A percentile compares a stretch with the other conserved stretches of the same genome.
Conservation (phyloP, 2,797 vertebrate species). For the Falco rusticolus region DNA sequence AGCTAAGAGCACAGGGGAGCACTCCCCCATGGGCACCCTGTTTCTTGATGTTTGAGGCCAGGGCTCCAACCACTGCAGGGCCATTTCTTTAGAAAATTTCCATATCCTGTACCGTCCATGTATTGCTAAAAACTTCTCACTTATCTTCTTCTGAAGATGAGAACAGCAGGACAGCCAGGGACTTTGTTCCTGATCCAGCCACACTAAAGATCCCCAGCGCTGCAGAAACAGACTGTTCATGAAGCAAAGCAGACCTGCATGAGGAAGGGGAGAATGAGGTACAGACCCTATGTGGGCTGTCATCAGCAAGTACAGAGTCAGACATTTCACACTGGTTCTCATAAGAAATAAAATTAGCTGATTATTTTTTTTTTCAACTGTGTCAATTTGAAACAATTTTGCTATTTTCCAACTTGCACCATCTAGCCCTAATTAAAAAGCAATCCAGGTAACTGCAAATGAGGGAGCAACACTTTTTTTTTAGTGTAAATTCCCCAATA, state of each 20-base stretch:
- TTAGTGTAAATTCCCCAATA: not conserved
- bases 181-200: not conserved
- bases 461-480: not conserved
- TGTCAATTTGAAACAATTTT: not conserved
- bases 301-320: not conserved
- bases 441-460: not conserved
- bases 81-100: not conserved
- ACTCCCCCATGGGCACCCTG: too few relatives aligned
- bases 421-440: constrained; percentile 5
- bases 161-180: not conserved
- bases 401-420: not conserved
- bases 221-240: not conserved
- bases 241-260: not conserved
- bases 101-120: not conserved
- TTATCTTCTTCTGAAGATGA: not conserved
- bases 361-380: not conserved
- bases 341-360: not conserved
- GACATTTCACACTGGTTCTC: not conserved
- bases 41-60: not conserved
- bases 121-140: not conserved
- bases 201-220: not conserved
- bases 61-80: not conserved
- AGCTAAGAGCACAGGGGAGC: not conserved
- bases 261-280: not conserved
- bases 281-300: not conserved